These are phyloP conservation scores for Tangara arthus DNA, from an alignment of 2,797 vertebrate species.

Conservation along the genomic window DNA sequence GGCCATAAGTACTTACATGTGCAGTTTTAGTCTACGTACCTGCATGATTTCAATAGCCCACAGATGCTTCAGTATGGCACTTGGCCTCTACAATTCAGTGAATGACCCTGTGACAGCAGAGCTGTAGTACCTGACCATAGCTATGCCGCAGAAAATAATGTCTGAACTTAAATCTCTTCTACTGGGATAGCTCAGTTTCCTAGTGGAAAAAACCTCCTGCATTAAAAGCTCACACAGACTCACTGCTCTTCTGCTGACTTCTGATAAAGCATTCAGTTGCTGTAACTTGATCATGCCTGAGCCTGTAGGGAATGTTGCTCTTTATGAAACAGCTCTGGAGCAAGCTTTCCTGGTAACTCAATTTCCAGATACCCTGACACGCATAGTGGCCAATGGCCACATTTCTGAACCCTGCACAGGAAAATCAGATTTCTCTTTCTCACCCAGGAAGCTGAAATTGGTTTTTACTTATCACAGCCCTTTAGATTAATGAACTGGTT, in stretches of 20 bases:
- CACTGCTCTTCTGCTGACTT: background rate
- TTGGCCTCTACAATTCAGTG: background rate
- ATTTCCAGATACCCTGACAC: background rate
- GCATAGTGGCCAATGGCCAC: background rate
- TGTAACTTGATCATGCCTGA: background rate
- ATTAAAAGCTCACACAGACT: background rate
- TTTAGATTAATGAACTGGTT: slow-evolving; percentile 12
- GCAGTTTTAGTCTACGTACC: background rate
- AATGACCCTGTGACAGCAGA: background rate
- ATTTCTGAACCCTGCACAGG: background rate
- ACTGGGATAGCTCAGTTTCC: background rate
- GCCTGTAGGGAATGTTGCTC: background rate
- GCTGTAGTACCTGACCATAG: background rate
- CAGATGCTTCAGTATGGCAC: background rate
- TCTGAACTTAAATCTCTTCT: background rate
- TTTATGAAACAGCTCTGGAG: background rate
- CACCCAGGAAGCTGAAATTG: background rate
- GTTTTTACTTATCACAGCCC: background rate
- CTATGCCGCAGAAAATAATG: background rate
- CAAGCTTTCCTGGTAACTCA: background rate
- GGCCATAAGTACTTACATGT: background rate
- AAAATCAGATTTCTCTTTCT: background rate
- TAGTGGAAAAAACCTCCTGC: background rate
- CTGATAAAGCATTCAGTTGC: background rate
- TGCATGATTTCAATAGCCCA: background rate